These are phyloP conservation scores for Malurus melanocephalus DNA, from an alignment of 2,113 vertebrate genomes.

Conservation along the genomic window DNA sequence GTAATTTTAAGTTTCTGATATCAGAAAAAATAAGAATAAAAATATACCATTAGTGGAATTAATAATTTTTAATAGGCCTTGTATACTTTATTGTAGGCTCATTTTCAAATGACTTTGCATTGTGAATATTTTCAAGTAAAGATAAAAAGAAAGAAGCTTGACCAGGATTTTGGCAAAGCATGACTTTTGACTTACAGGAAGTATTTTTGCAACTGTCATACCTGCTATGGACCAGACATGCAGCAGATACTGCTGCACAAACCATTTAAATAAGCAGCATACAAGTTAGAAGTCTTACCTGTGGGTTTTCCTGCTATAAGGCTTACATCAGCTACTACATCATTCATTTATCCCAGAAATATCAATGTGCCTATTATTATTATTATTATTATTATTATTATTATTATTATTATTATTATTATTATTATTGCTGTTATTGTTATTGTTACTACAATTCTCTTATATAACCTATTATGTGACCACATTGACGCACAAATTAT, in stretches of 20 bases:
- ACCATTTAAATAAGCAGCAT: not conserved
- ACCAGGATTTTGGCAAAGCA: not conserved
- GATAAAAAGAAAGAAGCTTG: not conserved
- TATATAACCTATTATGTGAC: not conserved
- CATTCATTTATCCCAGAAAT: not conserved
- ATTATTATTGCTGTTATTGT: too few species aligned
- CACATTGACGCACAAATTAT: not conserved
- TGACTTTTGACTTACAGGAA: not conserved
- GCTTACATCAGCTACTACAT: not conserved
- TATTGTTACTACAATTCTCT: not conserved
- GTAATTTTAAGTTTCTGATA: not conserved
- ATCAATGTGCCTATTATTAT: not conserved
- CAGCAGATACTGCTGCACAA: not conserved
- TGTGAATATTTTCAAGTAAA: not conserved
- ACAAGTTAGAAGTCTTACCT: not conserved
- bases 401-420: not conserved
- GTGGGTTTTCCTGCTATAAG: not conserved
- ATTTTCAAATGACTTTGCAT: not conserved
- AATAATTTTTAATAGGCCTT: not conserved
- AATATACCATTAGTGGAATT: not conserved
- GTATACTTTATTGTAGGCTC: not conserved
- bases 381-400: not conserved
- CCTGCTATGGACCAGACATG: not conserved
- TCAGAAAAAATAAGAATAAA: not conserved
- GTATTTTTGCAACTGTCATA: not conserved